Evolutionary conservation across 2,797 vertebrate species (phyloP).

Genomic region (Girardinus metallicus): DNA sequence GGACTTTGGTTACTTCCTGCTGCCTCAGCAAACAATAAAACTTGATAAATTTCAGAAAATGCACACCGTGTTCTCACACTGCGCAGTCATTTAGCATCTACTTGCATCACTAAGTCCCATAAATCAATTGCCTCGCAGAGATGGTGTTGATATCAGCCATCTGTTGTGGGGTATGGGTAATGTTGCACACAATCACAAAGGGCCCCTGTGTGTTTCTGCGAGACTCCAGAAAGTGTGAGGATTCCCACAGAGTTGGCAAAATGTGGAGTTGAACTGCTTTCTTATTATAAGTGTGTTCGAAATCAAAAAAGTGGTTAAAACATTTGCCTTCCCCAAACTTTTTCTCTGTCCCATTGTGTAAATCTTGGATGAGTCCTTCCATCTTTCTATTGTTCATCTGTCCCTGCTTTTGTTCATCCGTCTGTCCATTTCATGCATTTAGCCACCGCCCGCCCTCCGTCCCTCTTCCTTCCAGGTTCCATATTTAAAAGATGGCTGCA

Average conservation of each 20-base stretch:
- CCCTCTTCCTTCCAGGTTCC: not conserved
- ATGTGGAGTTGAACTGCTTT: not conserved
- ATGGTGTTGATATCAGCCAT: conserved; percentile 62
- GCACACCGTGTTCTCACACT: conserved; percentile 15
- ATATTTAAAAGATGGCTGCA: not conserved
- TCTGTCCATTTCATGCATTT: not conserved
- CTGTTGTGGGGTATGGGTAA: conserved; percentile 52
- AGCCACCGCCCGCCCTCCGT: not conserved
- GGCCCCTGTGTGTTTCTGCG: not conserved
- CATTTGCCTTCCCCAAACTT: conserved; percentile 6
- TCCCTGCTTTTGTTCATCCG: not conserved
- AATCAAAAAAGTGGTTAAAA: not conserved
- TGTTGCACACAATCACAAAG: conserved; percentile 21
- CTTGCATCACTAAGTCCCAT: conserved; percentile 41
- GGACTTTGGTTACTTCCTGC: conserved; percentile 35
- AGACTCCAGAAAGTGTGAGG: not conserved
- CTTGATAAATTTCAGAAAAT: conserved; percentile 14
- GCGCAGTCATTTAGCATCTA: conserved; percentile 34
- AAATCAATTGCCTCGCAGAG: conserved; percentile 56
- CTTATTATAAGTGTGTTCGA: not conserved
- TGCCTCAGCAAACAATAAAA: conserved; percentile 15
- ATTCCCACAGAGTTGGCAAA: not conserved
- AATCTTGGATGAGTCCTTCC: conserved; percentile 11
- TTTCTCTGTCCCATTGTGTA: not conserved
- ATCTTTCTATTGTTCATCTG: not conserved